These are phyloP conservation scores for Rhopalosiphum nymphaeae DNA, from an alignment of 2,888 invertebrate species.

Conservation along the genomic window DNA sequence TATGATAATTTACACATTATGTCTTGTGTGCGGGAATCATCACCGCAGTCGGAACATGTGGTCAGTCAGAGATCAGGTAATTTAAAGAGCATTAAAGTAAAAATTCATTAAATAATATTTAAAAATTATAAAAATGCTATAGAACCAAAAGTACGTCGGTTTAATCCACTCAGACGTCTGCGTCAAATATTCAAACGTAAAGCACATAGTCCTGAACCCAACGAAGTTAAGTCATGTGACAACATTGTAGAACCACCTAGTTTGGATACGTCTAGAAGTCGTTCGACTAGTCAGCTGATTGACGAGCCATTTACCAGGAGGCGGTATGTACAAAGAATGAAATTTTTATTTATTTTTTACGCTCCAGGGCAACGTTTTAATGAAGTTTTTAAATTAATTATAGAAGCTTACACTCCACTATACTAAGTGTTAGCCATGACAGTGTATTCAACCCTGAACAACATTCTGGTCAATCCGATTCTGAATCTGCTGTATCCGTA, in stretches of 20 bases:
- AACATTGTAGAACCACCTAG: constrained; percentile 12
- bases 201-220: constrained; percentile 70
- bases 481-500: constrained; percentile 72
- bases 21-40: constrained; percentile 77
- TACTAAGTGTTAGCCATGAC: constrained; percentile 89
- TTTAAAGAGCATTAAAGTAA: constrained; percentile 66
- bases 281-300: constrained; percentile 66
- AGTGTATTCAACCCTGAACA: constrained; percentile 87
- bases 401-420: constrained; percentile 72
- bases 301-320: constrained; percentile 73
- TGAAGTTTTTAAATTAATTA: constrained; percentile 65
- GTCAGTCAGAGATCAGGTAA: constrained; percentile 72
- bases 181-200: constrained; percentile 80
- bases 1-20: constrained; percentile 70
- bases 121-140: constrained; percentile 60
- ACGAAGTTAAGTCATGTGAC: constrained; percentile 54
- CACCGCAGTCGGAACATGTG: constrained; percentile 75
- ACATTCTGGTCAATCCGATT: constrained; percentile 72
- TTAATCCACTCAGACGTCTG: constrained; percentile 76
- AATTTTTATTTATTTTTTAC: neutral
- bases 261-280: constrained; percentile 66
- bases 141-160: constrained; percentile 76
- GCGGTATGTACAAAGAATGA: constrained; percentile 70
- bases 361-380: constrained; percentile 27
- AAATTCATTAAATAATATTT: neutral